Percentiles rank a stretch among this genome's conserved stretches.
Evolutionary conservation across 1,140 invertebrate genomes (phyloP).

Genomic region (Pollicipes pollicipes): DNA sequence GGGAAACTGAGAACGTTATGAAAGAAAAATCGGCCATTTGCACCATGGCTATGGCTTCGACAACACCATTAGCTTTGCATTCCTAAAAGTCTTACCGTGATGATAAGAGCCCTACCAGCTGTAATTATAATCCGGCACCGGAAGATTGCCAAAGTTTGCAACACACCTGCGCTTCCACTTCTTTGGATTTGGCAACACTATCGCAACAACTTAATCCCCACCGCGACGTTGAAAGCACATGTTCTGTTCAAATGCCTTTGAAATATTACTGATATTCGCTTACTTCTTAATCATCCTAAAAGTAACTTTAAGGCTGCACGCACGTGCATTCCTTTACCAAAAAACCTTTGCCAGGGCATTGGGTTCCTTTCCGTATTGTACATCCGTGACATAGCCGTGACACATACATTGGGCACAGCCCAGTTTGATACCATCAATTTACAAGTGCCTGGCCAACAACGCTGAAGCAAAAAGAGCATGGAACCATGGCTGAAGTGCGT

Average conservation of each 20-base stretch:
- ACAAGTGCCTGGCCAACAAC: too few species aligned
- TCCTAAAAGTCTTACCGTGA: not conserved
- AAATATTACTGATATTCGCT: not conserved
- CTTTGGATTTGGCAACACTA: not conserved
- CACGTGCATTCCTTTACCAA: too few species aligned
- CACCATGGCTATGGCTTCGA: too few species aligned
- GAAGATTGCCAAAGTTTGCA: not conserved
- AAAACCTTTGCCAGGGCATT: too few species aligned
- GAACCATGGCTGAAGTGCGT: not conserved
- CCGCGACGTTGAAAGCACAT: not conserved
- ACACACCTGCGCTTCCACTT: not conserved
- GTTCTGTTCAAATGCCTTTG: not conserved
- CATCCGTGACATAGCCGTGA: too few species aligned
- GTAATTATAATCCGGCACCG: not conserved
- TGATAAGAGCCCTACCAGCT: not conserved
- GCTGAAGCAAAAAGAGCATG: not conserved
- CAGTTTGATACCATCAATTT: too few species aligned
- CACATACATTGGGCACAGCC: too few species aligned
- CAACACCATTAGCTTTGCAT: too few species aligned
- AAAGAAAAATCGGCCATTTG: too few species aligned
- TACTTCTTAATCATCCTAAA: not conserved
- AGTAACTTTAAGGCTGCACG: too few species aligned
- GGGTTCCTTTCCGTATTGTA: too few species aligned
- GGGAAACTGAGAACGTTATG: too few species aligned
- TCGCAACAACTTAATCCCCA: not conserved